These are phyloP conservation scores for Eulimnadia texana DNA, from an alignment of 1,140 invertebrate species.

Conservation along the genomic window DNA sequence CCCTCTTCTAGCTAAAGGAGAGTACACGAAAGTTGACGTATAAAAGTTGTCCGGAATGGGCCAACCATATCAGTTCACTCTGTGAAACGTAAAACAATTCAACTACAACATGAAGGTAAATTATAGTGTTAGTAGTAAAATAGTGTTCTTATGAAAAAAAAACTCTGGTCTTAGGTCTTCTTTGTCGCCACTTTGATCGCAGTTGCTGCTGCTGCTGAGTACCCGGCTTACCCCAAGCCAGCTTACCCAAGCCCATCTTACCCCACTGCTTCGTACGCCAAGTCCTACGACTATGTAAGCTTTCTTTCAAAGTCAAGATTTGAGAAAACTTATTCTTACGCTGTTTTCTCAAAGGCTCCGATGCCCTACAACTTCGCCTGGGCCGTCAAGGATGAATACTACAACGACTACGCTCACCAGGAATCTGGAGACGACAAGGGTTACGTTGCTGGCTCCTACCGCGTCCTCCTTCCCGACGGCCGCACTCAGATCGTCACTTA, in stretches of 20 bases:
- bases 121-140: too few species aligned
- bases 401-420: constrained; percentile 55
- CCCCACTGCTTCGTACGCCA: neutral
- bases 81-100: too few species aligned
- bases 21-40: too few species aligned
- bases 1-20: too few species aligned
- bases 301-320: neutral
- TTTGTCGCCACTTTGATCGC: neutral
- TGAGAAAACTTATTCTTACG: neutral
- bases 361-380: constrained; percentile 57
- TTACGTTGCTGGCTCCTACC: constrained; percentile 48
- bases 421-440: constrained; percentile 43
- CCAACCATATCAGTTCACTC: too few species aligned
- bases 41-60: too few species aligned
- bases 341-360: neutral
- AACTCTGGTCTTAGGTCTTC: too few species aligned
- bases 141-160: too few species aligned
- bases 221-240: neutral
- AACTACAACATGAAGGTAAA: too few species aligned
- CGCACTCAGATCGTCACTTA: constrained; percentile 58
- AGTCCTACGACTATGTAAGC: neutral
- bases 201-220: neutral
- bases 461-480: constrained; percentile 58
- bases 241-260: neutral
- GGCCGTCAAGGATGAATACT: constrained; percentile 47